A percentile compares a stretch with the other conserved stretches of the same genome.
phyloP scores from a whole-genome alignment of 2,113 vertebrate genomes.

The Neopipo cinnamomea region DNA sequence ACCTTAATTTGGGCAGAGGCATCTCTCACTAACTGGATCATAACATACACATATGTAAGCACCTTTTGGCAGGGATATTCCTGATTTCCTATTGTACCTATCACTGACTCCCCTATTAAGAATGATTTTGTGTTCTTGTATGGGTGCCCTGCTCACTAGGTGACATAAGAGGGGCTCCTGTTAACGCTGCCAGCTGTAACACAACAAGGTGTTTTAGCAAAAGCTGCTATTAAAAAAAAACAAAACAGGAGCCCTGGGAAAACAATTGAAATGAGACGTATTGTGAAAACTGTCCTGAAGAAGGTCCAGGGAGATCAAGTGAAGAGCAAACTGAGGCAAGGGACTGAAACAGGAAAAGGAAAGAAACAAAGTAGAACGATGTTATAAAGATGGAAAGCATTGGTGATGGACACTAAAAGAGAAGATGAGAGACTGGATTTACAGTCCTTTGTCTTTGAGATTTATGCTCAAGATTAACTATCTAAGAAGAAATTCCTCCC shows the following conservation, averaged over 20 bases:
- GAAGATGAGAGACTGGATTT: background rate
- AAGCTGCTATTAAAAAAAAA: background rate
- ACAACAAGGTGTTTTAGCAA: background rate
- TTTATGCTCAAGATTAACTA: background rate
- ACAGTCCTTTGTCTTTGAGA: background rate
- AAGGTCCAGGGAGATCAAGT: background rate
- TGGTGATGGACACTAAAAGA: background rate
- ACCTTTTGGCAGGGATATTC: background rate
- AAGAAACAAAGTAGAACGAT: background rate
- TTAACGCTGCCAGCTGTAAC: background rate
- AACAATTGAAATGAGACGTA: background rate
- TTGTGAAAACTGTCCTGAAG: background rate
- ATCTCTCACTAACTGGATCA: background rate
- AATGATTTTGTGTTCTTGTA: background rate
- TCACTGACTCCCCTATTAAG: background rate
- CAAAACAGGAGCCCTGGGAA: background rate
- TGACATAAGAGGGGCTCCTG: accelerated
- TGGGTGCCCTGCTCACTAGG: background rate
- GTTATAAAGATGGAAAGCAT: background rate
- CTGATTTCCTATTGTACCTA: background rate
- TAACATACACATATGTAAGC: background rate
- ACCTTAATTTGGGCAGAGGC: background rate
- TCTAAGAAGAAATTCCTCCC: background rate
- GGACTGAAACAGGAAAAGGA: background rate
- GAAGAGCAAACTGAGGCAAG: background rate